Percentiles rank a stretch among this genome's conserved stretches.
Conservation (phyloP, 2,888 invertebrate species). For the Protodeltote pygarga region DNA sequence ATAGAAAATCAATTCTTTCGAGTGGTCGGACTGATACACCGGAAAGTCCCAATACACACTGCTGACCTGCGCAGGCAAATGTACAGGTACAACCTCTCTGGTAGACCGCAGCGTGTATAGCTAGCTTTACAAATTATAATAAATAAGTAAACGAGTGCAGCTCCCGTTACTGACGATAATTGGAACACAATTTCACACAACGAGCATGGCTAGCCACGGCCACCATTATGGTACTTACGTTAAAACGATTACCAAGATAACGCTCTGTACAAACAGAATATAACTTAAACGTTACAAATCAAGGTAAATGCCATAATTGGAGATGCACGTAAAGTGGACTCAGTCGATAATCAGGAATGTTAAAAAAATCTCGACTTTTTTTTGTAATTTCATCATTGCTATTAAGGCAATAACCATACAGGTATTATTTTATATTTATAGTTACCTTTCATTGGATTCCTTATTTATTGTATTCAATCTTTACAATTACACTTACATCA, state of each 20-base stretch:
- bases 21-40: no score
- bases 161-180: slow-evolving; percentile 43
- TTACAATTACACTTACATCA: no score
- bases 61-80: no score
- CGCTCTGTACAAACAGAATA: slow-evolving; percentile 40
- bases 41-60: no score
- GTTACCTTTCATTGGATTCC: no score
- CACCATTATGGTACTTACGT: slow-evolving; percentile 48
- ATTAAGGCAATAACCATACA: slow-evolving; percentile 31
- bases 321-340: slow-evolving; percentile 32
- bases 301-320: slow-evolving; percentile 44
- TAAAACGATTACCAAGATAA: slow-evolving; percentile 46
- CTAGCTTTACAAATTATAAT: no score
- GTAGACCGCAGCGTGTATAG: no score
- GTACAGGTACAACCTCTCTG: no score
- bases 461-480: no score
- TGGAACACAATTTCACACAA: slow-evolving; percentile 54
- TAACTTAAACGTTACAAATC: slow-evolving; percentile 41
- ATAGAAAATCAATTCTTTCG: no score
- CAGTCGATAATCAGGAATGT: slow-evolving; percentile 38
- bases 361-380: slow-evolving; percentile 36
- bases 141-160: slow-evolving; percentile 26
- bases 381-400: slow-evolving; percentile 9
- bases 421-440: no score
- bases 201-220: slow-evolving; percentile 37